A percentile compares a stretch with the other conserved stretches of the same genome.
Conservation (phyloP, 2,113 vertebrate species). For the Romanogobio albipinnatus region DNA sequence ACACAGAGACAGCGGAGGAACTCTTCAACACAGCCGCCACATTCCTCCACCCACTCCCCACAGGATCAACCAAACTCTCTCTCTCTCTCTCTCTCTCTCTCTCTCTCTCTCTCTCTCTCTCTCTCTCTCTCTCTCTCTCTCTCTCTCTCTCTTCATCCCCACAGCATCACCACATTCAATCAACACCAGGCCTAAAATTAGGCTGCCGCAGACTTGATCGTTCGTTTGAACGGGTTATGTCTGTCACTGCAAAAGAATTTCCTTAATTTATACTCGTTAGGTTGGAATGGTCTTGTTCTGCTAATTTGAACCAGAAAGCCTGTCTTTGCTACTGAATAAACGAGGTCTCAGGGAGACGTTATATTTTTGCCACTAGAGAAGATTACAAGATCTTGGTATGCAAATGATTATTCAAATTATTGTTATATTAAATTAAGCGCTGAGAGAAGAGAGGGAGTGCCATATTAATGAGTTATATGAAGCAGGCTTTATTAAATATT, state of each 20-base stretch:
- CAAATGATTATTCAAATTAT: constrained; percentile 79
- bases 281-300: constrained; percentile 72
- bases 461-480: constrained; percentile 69
- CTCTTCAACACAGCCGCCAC: constrained; percentile 55
- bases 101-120: constrained; percentile 55
- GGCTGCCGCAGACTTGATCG: constrained; percentile 63
- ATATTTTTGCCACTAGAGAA: constrained; percentile 66
- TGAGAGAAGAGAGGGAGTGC: constrained; percentile 64
- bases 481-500: constrained; percentile 70
- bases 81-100: constrained; percentile 57
- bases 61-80: constrained; percentile 41
- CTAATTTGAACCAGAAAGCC: constrained; percentile 74
- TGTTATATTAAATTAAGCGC: constrained; percentile 73
- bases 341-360: constrained; percentile 67
- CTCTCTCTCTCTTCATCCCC: constrained; percentile 52
- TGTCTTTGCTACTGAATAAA: constrained; percentile 72
- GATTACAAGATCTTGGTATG: constrained; percentile 74
- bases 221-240: constrained; percentile 62
- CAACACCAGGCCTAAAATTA: constrained; percentile 69
- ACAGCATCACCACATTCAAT: constrained; percentile 69
- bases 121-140: constrained; percentile 55
- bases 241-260: constrained; percentile 75
- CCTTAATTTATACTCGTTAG: constrained; percentile 73
- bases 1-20: constrained; percentile 62
- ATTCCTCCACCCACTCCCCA: constrained; percentile 55